Conservation (phyloP, 1,140 invertebrate genomes). For the Drosophila arizonae region DNA sequence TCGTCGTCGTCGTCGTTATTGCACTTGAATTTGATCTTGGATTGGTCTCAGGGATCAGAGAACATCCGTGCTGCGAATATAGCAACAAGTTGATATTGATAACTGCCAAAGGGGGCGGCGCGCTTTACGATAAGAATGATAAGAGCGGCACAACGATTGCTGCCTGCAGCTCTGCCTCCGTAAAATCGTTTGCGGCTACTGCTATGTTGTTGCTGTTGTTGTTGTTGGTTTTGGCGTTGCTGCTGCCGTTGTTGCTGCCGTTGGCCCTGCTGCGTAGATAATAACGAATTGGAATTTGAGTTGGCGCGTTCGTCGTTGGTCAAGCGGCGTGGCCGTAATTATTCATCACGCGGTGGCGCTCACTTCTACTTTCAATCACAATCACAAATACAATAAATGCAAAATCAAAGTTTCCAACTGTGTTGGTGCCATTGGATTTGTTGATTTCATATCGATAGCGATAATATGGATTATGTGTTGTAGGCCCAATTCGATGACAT, state of each 20-base stretch:
- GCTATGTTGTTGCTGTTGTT: conserved; percentile 4
- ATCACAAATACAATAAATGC: conserved; percentile 45
- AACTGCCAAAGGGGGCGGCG: conserved; percentile 31
- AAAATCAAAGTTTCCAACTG: conserved; percentile 42
- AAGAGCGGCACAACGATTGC: conserved; percentile 36
- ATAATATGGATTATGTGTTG: conserved; percentile 12
- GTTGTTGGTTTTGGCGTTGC: neutral
- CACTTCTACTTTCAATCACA: conserved; percentile 49
- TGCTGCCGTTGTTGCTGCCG: conserved; percentile 10
- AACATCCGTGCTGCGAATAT: conserved; percentile 30
- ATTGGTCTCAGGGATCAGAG: conserved; percentile 8
- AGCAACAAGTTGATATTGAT: conserved; percentile 62
- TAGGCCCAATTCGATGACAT: neutral
- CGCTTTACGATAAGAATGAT: conserved; percentile 35
- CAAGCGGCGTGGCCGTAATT: conserved; percentile 30
- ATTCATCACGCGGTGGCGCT: conserved; percentile 16
- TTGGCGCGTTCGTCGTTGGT: conserved; percentile 33
- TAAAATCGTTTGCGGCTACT: conserved; percentile 30
- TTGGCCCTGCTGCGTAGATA: conserved; percentile 33
- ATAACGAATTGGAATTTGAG: conserved; percentile 30
- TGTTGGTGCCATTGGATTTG: conserved; percentile 34
- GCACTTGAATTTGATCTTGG: conserved; percentile 17
- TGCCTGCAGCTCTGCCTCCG: conserved; percentile 27
- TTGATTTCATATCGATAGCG: conserved; percentile 46
- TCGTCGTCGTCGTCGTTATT: conserved; percentile 3